Evolutionary conservation across 1,140 invertebrate genomes (phyloP).

Genomic region (Lasaia peninsularis): DNA sequence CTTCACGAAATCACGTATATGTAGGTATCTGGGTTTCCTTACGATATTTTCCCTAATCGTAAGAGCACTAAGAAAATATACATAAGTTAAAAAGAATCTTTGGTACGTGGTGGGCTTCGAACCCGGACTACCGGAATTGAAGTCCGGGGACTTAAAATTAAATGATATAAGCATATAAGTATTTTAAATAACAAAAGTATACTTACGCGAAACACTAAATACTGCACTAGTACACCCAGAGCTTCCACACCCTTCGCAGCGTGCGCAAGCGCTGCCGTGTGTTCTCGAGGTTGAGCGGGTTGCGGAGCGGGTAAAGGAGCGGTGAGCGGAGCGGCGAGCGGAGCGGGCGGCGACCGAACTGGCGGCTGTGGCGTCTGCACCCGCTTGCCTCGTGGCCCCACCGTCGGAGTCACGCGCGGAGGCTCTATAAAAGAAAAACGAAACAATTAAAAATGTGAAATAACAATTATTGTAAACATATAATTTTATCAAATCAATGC

Average conservation of each 20-base stretch:
- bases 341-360: constrained; percentile 34
- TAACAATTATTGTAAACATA: neutral
- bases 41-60: too few species aligned
- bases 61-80: too few species aligned
- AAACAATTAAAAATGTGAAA: neutral
- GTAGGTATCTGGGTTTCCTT: too few species aligned
- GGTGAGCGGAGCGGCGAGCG: constrained; percentile 29
- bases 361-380: constrained; percentile 56
- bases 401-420: constrained; percentile 56
- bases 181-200: neutral
- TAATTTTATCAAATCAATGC: too few species aligned
- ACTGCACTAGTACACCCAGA: constrained; percentile 83
- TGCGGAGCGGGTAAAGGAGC: constrained; percentile 26
- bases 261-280: constrained; percentile 52
- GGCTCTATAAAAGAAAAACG: constrained; percentile 43
- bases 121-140: too few species aligned
- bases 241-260: constrained; percentile 80
- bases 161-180: too few species aligned
- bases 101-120: too few species aligned
- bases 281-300: constrained; percentile 38
- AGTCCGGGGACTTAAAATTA: too few species aligned
- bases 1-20: too few species aligned
- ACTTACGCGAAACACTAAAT: constrained; percentile 84
- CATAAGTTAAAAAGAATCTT: too few species aligned
- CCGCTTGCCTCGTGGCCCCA: constrained; percentile 59